Percentiles rank a stretch among this genome's conserved stretches.
These are phyloP conservation scores for Peromyscus attwateri DNA, from an alignment of 2,797 vertebrate species.

Conservation along the genomic window DNA sequence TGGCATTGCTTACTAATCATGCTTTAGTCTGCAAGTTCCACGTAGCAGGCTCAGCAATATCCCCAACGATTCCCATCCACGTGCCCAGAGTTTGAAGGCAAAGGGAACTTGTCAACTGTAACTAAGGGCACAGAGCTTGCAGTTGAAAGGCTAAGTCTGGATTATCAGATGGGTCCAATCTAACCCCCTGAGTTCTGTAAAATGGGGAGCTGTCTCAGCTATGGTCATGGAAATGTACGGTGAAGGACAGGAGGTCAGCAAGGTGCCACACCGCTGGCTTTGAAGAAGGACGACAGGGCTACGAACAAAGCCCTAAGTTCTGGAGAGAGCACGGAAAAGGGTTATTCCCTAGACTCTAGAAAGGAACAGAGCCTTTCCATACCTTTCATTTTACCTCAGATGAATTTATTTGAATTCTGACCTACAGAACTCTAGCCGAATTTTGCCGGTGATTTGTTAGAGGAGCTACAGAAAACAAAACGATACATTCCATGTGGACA, in stretches of 20 bases:
- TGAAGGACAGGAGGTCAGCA: background rate
- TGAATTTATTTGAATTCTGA: background rate
- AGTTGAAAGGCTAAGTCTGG: background rate
- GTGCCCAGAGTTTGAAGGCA: background rate
- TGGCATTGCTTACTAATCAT: background rate
- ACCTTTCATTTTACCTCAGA: background rate
- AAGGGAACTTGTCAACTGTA: background rate
- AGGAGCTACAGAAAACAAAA: background rate
- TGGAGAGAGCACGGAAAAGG: background rate
- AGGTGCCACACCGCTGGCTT: background rate
- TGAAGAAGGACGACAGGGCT: background rate
- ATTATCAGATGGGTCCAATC: background rate
- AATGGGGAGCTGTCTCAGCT: background rate
- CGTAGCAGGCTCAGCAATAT: background rate
- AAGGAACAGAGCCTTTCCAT: background rate
- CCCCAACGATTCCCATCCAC: background rate
- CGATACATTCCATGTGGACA: background rate
- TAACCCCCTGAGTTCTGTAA: background rate
- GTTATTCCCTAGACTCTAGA: background rate
- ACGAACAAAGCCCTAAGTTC: background rate
- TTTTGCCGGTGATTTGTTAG: constrained; percentile 5
- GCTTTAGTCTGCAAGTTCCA: background rate
- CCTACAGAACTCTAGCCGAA: background rate
- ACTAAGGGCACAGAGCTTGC: background rate
- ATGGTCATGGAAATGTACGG: background rate